These are phyloP conservation scores for Cheilosia urbana DNA, from an alignment of 2,888 invertebrate species.

Conservation along the genomic window DNA sequence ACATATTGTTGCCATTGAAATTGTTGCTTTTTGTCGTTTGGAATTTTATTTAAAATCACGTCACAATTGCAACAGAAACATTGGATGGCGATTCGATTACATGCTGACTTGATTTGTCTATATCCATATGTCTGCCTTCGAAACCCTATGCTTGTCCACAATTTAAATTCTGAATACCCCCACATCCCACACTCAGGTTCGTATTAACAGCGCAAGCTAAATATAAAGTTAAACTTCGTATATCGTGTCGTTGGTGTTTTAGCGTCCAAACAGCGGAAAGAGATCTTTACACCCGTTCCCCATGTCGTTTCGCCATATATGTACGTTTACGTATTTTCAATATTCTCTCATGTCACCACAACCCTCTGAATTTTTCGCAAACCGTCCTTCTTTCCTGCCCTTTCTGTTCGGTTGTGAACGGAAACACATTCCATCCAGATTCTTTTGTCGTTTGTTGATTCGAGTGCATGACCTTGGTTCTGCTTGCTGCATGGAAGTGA, in stretches of 20 bases:
- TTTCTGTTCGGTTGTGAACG: constrained; percentile 26
- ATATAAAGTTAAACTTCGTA: no score
- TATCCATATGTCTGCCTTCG: no score
- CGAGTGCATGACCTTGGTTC: constrained; percentile 70
- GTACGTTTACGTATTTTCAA: constrained; percentile 8
- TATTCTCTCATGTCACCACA: constrained; percentile 18
- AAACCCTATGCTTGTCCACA: no score
- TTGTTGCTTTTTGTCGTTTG: neutral
- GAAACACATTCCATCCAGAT: constrained; percentile 51
- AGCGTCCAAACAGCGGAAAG: no score
- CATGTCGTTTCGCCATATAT: neutral
- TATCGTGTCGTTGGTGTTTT: no score
- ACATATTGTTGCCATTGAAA: no score
- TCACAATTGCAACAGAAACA: neutral
- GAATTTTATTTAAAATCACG: constrained; percentile 31
- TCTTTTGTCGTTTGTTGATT: constrained; percentile 57
- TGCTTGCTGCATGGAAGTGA: constrained; percentile 51
- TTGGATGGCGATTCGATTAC: constrained; percentile 40
- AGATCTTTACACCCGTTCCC: no score
- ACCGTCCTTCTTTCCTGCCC: constrained; percentile 13
- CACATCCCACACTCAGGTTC: no score
- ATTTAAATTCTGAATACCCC: no score
- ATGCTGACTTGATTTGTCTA: constrained; percentile 10
- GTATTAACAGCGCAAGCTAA: no score
- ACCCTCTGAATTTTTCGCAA: neutral